Percentiles rank a stretch among this genome's conserved stretches.
phyloP scores from a whole-genome alignment of 92 coral and sea anemone species.

The Zoanthus sansibaricus region DNA sequence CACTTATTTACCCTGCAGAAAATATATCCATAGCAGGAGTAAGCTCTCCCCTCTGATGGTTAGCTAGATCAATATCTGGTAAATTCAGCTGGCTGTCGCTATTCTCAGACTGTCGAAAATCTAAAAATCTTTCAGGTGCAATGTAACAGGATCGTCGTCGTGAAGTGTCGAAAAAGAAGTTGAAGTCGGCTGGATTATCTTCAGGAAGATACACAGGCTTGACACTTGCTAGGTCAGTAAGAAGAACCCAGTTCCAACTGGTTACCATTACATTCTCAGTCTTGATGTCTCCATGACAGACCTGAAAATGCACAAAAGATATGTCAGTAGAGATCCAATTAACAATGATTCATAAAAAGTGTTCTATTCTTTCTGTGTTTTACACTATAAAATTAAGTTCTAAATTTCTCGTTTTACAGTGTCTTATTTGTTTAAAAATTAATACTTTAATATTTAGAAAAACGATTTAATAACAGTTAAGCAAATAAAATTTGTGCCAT shows the following conservation, averaged over 20 bases:
- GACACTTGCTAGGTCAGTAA: slow-evolving; percentile 94
- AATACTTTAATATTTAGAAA: too few species aligned
- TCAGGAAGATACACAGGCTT: slow-evolving; percentile 96
- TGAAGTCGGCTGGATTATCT: slow-evolving; percentile 98
- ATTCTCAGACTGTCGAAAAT: slow-evolving; percentile 79
- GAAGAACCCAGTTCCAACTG: slow-evolving; percentile 95
- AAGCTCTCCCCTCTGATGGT: slow-evolving; percentile 82
- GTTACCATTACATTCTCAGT: slow-evolving; percentile 97
- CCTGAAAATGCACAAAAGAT: slow-evolving; percentile 49
- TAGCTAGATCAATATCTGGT: slow-evolving; percentile 89
- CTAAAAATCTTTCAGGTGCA: slow-evolving; percentile 96
- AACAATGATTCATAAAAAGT: too few species aligned
- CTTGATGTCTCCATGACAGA: slow-evolving; percentile 98
- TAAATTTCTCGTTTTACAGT: too few species aligned
- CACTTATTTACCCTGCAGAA: slow-evolving; percentile 79
- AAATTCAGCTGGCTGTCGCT: slow-evolving; percentile 61
- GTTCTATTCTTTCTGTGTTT: too few species aligned
- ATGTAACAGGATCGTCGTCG: slow-evolving; percentile 96
- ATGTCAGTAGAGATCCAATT: too few species aligned
- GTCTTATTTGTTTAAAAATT: too few species aligned
- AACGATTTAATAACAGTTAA: too few species aligned
- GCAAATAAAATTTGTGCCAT: too few species aligned
- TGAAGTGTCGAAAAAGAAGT: slow-evolving; percentile 97
- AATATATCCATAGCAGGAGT: slow-evolving; percentile 97
- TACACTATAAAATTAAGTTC: too few species aligned